Evolutionary conservation across 2,888 invertebrate genomes (phyloP).

Genomic region (Philereme vetulata): DNA sequence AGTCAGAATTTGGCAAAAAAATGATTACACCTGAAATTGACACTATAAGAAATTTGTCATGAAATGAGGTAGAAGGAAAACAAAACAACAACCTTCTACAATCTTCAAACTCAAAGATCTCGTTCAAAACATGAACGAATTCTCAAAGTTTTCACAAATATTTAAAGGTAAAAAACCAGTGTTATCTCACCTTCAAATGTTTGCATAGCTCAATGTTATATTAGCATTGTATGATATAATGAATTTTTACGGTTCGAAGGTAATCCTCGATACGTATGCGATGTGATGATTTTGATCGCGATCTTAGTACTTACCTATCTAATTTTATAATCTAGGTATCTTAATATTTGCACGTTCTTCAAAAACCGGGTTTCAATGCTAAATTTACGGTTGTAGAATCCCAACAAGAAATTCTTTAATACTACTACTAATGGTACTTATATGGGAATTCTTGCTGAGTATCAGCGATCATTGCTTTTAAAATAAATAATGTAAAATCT

Average conservation of each 20-base stretch:
- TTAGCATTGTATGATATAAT: neutral
- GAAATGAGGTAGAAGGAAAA: no score
- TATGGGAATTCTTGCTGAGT: neutral
- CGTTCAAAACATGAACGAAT: neutral
- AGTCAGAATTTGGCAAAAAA: no score
- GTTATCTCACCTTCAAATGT: neutral
- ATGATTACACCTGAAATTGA: no score
- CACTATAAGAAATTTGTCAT: no score
- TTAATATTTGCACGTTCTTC: neutral
- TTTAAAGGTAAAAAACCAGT: neutral
- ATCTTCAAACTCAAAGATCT: no score
- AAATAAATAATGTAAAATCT: no score
- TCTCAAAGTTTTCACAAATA: neutral
- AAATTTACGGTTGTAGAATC: neutral
- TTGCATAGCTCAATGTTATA: neutral
- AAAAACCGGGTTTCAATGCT: neutral
- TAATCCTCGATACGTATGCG: neutral
- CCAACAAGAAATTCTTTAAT: neutral
- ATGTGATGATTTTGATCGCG: conserved; percentile 18
- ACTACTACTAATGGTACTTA: no score
- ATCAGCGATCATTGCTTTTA: neutral
- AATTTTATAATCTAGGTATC: no score
- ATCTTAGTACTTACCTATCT: neutral
- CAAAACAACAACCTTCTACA: no score
- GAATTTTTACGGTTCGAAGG: neutral